Base-by-base conservation (phyloP, 2,113 vertebrate genomes). In the Globicephala melas region DNA sequence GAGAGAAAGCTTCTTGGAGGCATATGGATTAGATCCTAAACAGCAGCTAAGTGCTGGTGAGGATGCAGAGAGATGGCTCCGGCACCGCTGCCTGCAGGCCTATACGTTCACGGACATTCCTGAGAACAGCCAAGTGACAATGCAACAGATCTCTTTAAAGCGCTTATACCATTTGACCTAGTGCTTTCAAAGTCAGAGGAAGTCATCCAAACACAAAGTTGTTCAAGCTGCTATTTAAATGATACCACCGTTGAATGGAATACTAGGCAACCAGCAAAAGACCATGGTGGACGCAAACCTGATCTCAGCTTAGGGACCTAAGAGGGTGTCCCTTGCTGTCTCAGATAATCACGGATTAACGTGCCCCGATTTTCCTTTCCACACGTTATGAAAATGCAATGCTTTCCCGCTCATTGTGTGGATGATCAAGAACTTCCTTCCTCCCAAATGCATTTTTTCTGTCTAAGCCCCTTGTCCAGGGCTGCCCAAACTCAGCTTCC, bases 341-440 rank as follows among this genome's bases (percentile, higher is more conserved):
- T 65, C 79, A 53, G 53, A 53, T 53, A 53, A 53, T 58, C 73
- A 25, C 77, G 85, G 23, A 93, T 85, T 73, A 71, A 67, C 23
- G 28, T 23, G 91, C 71, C 84, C 93, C 68, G 58, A 38, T 36
- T 80, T 62, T 86, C 79, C 25, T 23, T 33, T 36, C 80, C 62
- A 55, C n/a, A 50, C 0, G 76, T 93, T 44, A n/a, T 74, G 50
- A 82, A 89, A 91, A 95, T 73, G 86, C 73, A 87, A 20, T 62
- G 80, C 47, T n/a, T 76, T 82, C 55, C 11, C n/a, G 41, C 84
- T 84, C 53, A 63, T 33, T 21, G 23, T 91, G 41, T n/a, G 67
- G 60, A 81, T 76, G 7, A 41, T 38, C 9, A 47, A 79, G 50
- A 50, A 58, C 58, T 50, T 53, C n/a, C 58, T 60, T 85, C 41